Base-by-base conservation (phyloP, 2,113 vertebrate species). In the Thryonomys swinderianus region DNA sequence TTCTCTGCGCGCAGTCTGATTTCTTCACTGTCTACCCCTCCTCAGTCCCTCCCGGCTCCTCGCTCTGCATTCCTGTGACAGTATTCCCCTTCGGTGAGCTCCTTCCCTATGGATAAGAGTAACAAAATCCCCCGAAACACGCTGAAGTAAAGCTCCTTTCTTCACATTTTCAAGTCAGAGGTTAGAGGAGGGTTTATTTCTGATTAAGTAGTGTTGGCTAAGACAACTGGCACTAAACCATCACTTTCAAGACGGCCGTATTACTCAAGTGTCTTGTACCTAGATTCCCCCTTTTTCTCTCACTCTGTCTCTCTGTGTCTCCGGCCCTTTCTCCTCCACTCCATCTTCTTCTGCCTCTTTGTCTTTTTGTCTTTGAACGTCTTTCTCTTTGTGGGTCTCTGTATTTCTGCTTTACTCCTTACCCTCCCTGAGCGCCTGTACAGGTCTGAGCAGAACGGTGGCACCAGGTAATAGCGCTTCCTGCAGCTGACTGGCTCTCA, bases 121-220 rank as follows among this genome's bases (percentile, higher is more conserved):
- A 78, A 42, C 11, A 87, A 93, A 64, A 0, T 25, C 55, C 18
- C 4, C n/a, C 67, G 20, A 66, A 85, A 82, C 13, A 17, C 23
- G 69, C 69, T 64, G 25, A 25, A 14, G 18, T 55, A 40, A n/a
- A 90, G 37, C 69, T 57, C 53, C 37, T 71, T 94, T 87, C 13
- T 30, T 42, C 34, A 59, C 14, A 55, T 21, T 20, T 40, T 53
- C 86, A n/a, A 91, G 13, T 59, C 20, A 84, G 37, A 57, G 10
- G 48, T 71, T 90, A 34, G 82, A 32, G 40, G 45, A 74, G 21
- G 74, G 40, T 42, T 95, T 66, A 55, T 80, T 74, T 85, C 37
- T 82, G 1, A 51, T 81, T 30, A n/a, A 7, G 2, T 64, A 3
- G 8, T 25, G 0, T 27, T 79, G 27, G 1, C n/a, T 51, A 12